Evolutionary conservation across 2,888 invertebrate species (phyloP), one percentile per base, ranked within the genome.

Genomic region (Bombylius discolor): DNA sequence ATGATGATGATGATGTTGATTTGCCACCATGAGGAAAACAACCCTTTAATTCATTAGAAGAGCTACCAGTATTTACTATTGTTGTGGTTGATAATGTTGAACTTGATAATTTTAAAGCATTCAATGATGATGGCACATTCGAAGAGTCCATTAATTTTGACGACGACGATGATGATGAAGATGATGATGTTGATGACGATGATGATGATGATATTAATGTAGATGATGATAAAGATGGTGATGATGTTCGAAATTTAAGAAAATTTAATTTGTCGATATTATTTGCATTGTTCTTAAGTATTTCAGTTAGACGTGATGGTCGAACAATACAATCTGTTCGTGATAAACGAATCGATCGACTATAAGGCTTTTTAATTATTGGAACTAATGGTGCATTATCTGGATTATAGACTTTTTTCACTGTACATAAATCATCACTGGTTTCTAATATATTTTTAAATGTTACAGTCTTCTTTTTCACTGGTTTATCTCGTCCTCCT

Each of bases 391-490:
- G 81, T 53, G 77, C 78, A 67, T 79, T 79, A 62, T 78, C 79
- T 57, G 80, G 78, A 70, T 81, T 82, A 51, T 77, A 74, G 60
- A 80, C 74, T 64, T 78, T 79, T 67, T 79, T 81, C 7, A 80
- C 70, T 42, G 79, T 77, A 61, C 79, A 76, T 64, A 78, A 76
- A 66, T 81, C 81, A 69, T 81, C 81, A 68, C 81, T 81, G 60
- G 81, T 80, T 66, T 81, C 81, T 44, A 71, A 67, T 57, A 81
- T 79, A 62, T 79, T 80, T 60, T 81, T 81, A 70, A 82, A 82
- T 53, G 81, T 81, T 32, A 82, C 82, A 49, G 81, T 81, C 73
- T 82, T 82, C 70, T 81, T 81, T 56, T 78, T 73, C 64, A 55
- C 47, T 49, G 59, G 55, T 36, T 8, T 36, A 7, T 36, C 34